Evolutionary conservation across 2,797 vertebrate genomes (phyloP).

Genomic region (Brachyalestes nurse): DNA sequence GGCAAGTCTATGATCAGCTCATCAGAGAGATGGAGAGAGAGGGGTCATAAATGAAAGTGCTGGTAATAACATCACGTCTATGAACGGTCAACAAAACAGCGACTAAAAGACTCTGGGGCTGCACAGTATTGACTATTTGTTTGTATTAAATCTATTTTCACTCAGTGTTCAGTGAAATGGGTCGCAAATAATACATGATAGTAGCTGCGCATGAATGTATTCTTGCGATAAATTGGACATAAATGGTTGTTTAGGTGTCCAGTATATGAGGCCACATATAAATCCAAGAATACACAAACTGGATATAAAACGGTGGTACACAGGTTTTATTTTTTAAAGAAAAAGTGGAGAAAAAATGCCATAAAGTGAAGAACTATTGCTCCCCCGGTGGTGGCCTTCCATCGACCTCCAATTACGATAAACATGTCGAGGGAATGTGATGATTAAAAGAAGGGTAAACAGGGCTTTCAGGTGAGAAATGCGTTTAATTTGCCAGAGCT

Average conservation of each 20-base stretch:
- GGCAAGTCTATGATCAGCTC: no score
- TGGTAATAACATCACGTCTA: background rate
- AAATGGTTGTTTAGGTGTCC: background rate
- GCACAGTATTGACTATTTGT: background rate
- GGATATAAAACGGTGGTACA: background rate
- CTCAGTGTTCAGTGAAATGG: background rate
- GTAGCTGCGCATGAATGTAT: background rate
- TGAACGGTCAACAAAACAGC: background rate
- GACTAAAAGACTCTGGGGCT: background rate
- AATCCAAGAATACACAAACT: background rate
- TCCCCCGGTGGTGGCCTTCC: slow-evolving; percentile 1
- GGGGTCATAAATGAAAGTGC: no score
- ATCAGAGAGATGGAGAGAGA: no score
- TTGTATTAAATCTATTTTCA: background rate
- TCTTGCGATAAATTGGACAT: background rate
- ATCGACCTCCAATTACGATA: slow-evolving; percentile 27
- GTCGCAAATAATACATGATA: no score
- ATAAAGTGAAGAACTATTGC: background rate
- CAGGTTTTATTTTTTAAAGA: background rate
- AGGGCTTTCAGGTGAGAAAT: slow-evolving; percentile 69
- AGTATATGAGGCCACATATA: background rate
- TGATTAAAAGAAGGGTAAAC: slow-evolving; percentile 16
- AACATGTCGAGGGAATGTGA: slow-evolving; percentile 10
- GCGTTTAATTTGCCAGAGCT: slow-evolving; percentile 70
- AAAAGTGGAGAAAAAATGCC: background rate